Evolutionary conservation across 1,140 invertebrate genomes (phyloP), one percentile per base, ranked within the genome.

Genomic region (Akabosia matsudoensis): DNA sequence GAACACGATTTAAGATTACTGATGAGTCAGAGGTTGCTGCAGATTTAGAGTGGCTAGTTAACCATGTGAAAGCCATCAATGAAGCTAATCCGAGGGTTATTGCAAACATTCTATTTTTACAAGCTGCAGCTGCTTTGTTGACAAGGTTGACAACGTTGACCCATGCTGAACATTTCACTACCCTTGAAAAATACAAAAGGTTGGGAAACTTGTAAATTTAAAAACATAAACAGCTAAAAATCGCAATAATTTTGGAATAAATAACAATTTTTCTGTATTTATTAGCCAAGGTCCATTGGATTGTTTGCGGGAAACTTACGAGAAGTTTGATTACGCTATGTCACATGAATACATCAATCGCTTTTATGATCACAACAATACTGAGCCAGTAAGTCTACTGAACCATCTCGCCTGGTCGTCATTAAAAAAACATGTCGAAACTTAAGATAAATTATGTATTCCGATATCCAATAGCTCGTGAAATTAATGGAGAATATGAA

Each of bases 271-370:
- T 10, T 45, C n/a, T n/a, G n/a, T 45, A 18, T 45, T 45, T 10
- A 61, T 10, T n/a, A 67, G 61, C 31, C 1, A 67, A 2, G 61
- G 61, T 7, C 24, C 24, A 10, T 30, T 67, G 61, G 61, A 67
- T 67, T 67, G 61, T 30, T 3, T 67, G 30, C 24, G 61, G 4
- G 61, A 67, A 30, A 67, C 61, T 30, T 67, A 67, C n/a, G 61
- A 67, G 31, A 67, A 67, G n/a, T 67, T 67, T 22, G 61, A 67
- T 30, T 67, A 67, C 22, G 61, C 61, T 30, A 67, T 67, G 61
- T 67, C 61, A 67, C 61, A 67, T 31, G 61, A 28, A 30, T 67
- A 30, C 30, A 67, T 67, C 31, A 7, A 10, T 1, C 7, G 30
- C 13, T 67, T 16, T 31, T 67, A 67, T 31, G 30, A 67, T 67